Base-by-base conservation (phyloP, 2,113 vertebrate genomes). In the Empidonax alnorum region DNA sequence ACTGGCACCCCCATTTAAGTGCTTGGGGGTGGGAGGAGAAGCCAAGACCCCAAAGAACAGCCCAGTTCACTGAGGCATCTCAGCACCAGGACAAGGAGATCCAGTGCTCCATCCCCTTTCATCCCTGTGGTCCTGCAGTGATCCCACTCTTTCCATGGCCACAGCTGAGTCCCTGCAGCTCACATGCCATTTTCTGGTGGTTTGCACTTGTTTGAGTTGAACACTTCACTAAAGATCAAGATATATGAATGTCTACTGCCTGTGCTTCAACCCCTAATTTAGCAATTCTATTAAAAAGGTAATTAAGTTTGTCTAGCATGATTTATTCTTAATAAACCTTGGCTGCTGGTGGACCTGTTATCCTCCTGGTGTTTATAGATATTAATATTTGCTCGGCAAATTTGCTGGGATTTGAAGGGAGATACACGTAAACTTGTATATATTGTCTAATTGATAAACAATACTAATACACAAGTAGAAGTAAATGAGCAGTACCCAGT, bases 361-460 rank as follows among this genome's bases (percentile, higher is more conserved):
- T 61, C 66, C 77, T 89, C 77, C 53, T 23, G 66, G 25, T 79
- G 62, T 67, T 94, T 77, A 27, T 15, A 84, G 77, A 59, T 37
- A 76, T 91, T 86, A 66, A 82, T 94, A 89, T 84, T 93, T 91
- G 62, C 81, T 53, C 46, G 35, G 84, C 25, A 68, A 46, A 95
- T 89, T 92, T 52, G 20, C 87, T 62, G 58, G 74, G 77, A 79
- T 96, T 82, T 87, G 74, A 79, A 73, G 53, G 47, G 41, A 84
- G 87, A 42, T 72, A 49, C 81, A 28, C 12, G 30, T 33, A 66
- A 87, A 84, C 52, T 72, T 8, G 33, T 25, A 25, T 44, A 7
- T 62, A 65, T 91, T 84, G 71, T 28, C 83, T 90, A 93, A 95
- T 96, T 93, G 96, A 91, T 75, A 92, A 91, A 89, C 56, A 81